Percentiles rank a stretch among this genome's conserved stretches.
These are phyloP conservation scores for Drosophila bifasciata DNA, from an alignment of 1,140 invertebrate genomes.

Conservation along the genomic window DNA sequence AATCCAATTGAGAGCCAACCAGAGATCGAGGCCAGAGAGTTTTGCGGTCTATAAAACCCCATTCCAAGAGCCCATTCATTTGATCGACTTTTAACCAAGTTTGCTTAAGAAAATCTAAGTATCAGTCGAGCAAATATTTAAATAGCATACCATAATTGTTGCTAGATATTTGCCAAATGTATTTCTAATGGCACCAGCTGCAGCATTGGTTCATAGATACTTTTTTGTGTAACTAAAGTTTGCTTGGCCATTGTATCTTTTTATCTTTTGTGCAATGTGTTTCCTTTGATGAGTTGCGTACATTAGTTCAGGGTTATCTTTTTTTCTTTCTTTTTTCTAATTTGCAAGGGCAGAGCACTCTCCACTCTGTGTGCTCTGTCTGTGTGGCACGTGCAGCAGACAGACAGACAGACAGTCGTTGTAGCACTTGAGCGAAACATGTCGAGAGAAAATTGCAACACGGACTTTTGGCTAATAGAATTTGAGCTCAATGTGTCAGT, in stretches of 20 bases:
- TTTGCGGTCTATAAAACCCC: slow-evolving; percentile 21
- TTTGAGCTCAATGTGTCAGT: slow-evolving; percentile 41
- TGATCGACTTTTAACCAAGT: too few relatives aligned
- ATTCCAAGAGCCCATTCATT: not conserved
- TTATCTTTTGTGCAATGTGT: slow-evolving; percentile 1
- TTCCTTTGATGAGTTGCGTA: slow-evolving; percentile 7
- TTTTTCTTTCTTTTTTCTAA: not conserved
- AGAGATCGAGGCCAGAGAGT: not conserved
- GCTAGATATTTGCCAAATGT: not conserved
- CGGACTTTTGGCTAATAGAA: slow-evolving; percentile 45
- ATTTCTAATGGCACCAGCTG: not conserved
- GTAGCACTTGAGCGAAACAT: slow-evolving; percentile 28
- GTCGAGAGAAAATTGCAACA: slow-evolving; percentile 48
- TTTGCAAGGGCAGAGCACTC: not conserved
- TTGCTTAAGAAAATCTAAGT: too few relatives aligned
- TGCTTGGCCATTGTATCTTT: not conserved
- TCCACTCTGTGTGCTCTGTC: not conserved
- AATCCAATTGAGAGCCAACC: too few relatives aligned
- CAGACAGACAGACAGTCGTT: not conserved
- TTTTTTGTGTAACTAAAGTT: too few relatives aligned
- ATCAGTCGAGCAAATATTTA: too few relatives aligned
- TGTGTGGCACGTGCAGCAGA: slow-evolving; percentile 25
- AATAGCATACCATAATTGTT: too few relatives aligned
- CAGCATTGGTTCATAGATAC: too few relatives aligned
- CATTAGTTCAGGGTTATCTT: slow-evolving; percentile 1